Evolutionary conservation across 2,888 invertebrate genomes (phyloP).

Genomic region (Mongoloraphidia duomilia): DNA sequence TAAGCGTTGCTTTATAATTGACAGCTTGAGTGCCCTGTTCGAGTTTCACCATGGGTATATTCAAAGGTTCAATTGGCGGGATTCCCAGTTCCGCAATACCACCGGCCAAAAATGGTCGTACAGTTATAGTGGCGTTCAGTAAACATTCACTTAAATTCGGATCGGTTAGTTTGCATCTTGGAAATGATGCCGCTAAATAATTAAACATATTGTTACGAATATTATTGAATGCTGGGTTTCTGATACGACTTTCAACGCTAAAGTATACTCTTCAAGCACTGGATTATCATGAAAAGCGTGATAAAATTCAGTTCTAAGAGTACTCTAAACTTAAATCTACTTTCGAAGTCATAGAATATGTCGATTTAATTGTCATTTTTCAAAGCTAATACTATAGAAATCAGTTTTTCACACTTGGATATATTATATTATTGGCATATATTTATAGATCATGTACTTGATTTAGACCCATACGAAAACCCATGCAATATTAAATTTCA

Average conservation of each 20-base stretch:
- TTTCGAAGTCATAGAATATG: too few species aligned
- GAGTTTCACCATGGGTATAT: slow-evolving; percentile 40
- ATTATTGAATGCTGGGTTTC: neutral
- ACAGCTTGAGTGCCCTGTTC: slow-evolving; percentile 39
- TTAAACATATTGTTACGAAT: neutral
- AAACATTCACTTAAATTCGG: neutral
- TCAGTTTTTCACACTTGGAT: too few species aligned
- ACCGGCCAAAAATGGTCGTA: slow-evolving; percentile 34
- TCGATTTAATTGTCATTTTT: too few species aligned
- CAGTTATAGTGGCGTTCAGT: slow-evolving; percentile 29
- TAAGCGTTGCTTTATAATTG: slow-evolving; percentile 38
- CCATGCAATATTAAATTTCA: too few species aligned
- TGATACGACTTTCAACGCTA: neutral
- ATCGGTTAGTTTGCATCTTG: neutral
- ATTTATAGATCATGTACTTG: too few species aligned
- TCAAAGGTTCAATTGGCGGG: slow-evolving; percentile 42
- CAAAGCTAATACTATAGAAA: too few species aligned
- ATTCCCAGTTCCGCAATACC: slow-evolving; percentile 44
- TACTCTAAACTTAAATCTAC: too few species aligned
- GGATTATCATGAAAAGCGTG: too few species aligned
- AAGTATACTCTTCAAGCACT: neutral
- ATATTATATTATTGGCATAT: too few species aligned
- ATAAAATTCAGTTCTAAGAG: too few species aligned
- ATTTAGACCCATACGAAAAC: too few species aligned
- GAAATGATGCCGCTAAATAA: slow-evolving; percentile 3